phyloP scores from a whole-genome alignment of 2,113 vertebrate genomes.

The Engraulis encrasicolus region DNA sequence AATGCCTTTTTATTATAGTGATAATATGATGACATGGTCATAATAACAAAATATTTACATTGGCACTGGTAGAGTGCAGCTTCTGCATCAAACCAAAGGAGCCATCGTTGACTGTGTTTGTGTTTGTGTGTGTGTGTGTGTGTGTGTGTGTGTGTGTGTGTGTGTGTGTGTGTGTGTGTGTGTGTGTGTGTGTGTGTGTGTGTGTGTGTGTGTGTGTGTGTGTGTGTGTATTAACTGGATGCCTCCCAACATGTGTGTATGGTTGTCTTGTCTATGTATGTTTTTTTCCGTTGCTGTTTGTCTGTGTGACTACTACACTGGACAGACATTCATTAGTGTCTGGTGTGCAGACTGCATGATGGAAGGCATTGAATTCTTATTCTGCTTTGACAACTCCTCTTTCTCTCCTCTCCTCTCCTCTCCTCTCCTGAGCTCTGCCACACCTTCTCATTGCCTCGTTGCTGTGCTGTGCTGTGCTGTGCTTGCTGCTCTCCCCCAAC shows the following conservation, averaged over 20 bases:
- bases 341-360: constrained; percentile 53
- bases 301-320: not conserved
- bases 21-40: not conserved
- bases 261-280: too few relatives aligned
- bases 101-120: not conserved
- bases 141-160: not conserved
- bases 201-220: not conserved
- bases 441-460: not conserved
- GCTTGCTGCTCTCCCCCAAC: not conserved
- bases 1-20: not conserved
- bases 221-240: not conserved
- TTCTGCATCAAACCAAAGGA: not conserved
- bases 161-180: not conserved
- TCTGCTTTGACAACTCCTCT: constrained; percentile 26
- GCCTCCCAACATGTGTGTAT: too few relatives aligned
- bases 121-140: not conserved
- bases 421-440: not conserved
- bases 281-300: too few relatives aligned
- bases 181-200: not conserved
- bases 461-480: too few relatives aligned
- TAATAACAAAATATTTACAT: not conserved
- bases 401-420: too few relatives aligned
- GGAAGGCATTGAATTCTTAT: constrained; percentile 24
- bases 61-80: not conserved
- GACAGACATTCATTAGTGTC: constrained; percentile 45